Percentiles rank a stretch among this genome's conserved stretches.
phyloP scores from a whole-genome alignment of 2,888 invertebrate genomes.

The Oxytorus armatus region DNA sequence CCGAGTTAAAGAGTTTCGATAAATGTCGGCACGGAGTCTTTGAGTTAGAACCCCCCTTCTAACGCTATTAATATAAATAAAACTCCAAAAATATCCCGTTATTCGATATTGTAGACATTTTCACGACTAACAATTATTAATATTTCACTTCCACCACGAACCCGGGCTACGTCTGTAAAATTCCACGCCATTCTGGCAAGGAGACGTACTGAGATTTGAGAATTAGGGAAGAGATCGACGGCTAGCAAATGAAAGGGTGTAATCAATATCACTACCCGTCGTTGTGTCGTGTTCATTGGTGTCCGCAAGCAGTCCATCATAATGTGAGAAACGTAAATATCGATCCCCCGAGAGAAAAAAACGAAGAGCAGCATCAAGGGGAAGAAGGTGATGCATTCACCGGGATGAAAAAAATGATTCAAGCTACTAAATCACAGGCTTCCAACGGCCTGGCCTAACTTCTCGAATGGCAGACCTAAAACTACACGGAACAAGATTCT shows the following conservation, averaged over 20 bases:
- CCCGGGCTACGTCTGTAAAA: neutral
- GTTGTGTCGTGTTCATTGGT: conserved; percentile 2
- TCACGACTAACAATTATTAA: neutral
- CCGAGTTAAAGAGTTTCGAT: too few relatives aligned
- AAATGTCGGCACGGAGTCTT: too few relatives aligned
- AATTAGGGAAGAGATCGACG: neutral
- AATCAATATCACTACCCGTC: neutral
- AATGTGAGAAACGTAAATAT: conserved; percentile 44
- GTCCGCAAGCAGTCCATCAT: neutral
- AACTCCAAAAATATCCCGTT: too few relatives aligned
- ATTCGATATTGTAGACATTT: neutral
- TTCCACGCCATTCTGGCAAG: neutral
- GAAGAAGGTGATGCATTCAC: conserved; percentile 39
- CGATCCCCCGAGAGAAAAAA: conserved; percentile 38
- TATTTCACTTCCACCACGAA: neutral
- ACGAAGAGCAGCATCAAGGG: conserved; percentile 41
- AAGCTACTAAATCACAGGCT: conserved; percentile 35
- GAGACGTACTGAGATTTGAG: neutral
- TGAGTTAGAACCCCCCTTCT: too few relatives aligned
- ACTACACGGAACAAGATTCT: conserved; percentile 25
- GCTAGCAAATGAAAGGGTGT: neutral
- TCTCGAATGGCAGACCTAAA: conserved; percentile 33
- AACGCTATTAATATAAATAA: too few relatives aligned
- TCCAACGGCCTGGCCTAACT: conserved; percentile 55
- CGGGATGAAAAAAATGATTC: conserved; percentile 65